Percentiles rank a stretch among this genome's conserved stretches.
These are phyloP conservation scores for Apis cerana DNA, from an alignment of 1,140 invertebrate species.

Conservation along the genomic window DNA sequence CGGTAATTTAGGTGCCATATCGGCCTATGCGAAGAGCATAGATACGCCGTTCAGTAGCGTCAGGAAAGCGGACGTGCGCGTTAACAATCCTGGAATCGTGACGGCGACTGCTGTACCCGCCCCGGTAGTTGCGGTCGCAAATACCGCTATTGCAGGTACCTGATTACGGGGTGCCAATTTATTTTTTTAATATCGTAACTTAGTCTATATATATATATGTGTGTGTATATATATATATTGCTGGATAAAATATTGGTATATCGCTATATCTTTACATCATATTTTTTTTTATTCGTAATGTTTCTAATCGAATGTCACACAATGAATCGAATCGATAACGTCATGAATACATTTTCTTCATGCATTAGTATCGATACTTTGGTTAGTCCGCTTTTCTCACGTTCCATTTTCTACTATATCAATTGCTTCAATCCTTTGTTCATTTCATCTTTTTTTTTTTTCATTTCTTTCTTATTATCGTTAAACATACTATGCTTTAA, in stretches of 20 bases:
- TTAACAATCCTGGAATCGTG: constrained; percentile 68
- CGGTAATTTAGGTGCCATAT: constrained; percentile 61
- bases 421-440: not conserved
- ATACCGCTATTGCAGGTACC: constrained; percentile 48
- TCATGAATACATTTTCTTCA: constrained; percentile 28
- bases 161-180: constrained; percentile 29
- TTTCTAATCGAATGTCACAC: not conserved
- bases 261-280: not conserved
- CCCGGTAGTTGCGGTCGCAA: constrained; percentile 28
- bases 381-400: constrained; percentile 27
- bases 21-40: constrained; percentile 59
- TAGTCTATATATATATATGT: not conserved
- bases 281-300: not conserved
- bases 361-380: not conserved
- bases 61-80: constrained; percentile 64
- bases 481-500: not conserved
- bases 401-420: not conserved
- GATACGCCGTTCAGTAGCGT: constrained; percentile 69
- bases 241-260: not conserved
- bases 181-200: not conserved
- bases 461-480: not conserved
- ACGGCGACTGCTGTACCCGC: constrained; percentile 54
- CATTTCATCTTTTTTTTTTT: not conserved
- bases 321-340: not conserved
- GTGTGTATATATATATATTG: not conserved